Evolutionary conservation across 2,888 invertebrate species (phyloP), one percentile per base, ranked within the genome.

Genomic region (Erebia ligea): DNA sequence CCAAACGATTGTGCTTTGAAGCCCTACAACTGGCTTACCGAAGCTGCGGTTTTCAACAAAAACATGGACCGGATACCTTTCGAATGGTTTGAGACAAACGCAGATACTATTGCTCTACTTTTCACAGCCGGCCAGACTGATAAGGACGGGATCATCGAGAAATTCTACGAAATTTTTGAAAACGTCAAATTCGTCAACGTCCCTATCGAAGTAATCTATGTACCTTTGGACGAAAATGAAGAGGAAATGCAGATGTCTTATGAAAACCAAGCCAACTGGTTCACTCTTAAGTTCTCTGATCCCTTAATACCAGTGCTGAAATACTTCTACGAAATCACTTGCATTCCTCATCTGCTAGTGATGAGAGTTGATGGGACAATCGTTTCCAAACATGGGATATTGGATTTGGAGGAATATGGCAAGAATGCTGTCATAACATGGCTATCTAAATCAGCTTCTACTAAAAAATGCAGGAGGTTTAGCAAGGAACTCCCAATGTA

Each of bases 251-350:
- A 67, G 17, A 64, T 70, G 0, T 81, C 83, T 21, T 92, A 77
- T 69, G 76, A 83, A 0, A 71, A 76, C 0, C 92, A 93, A 82
- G 92, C 92, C 0, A 92, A 93, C 67, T 93, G 92, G 92, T 92
- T 92, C 67, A 86, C 88, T 59, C 82, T 92, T 11, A 77, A 77
- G 9, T 83, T 80, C 76, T 72, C 81, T 75, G 90, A 92, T 80
- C 81, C 83, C 71, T 75, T 90, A 48, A 80, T 90, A 79, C 59
- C 71, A 0, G 74, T 74, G 1, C 80, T 93, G 0, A 82, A 77
- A 71, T 90, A 82, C 67, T 82, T 87, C 79, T 89, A 91, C 58
- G 80, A 78, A 5, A 78, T 93, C 3, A 84, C 86, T 0, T 85
- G 84, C 58, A 76, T 89, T 4, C 92, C 92, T 0, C 84, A 86